Evolutionary conservation across 2,888 invertebrate species (phyloP).

Genomic region (Diarsia rubi): DNA sequence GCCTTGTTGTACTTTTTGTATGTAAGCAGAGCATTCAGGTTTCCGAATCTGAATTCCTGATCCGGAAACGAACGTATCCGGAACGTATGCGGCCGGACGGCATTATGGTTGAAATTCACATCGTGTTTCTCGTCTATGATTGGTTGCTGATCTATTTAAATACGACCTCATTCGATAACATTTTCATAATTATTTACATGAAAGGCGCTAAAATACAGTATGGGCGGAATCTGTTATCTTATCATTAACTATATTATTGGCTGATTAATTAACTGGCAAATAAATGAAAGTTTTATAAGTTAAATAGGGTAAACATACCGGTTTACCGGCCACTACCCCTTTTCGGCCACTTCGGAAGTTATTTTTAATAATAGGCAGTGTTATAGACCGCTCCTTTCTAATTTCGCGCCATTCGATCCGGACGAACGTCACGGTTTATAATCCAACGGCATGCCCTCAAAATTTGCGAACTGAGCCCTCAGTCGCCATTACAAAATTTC

Average conservation of each 20-base stretch:
- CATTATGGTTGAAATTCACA: neutral
- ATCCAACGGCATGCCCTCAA: neutral
- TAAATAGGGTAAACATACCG: neutral
- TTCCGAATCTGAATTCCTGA: too few species aligned
- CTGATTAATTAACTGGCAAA: neutral
- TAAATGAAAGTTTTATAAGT: neutral
- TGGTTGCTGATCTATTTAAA: neutral
- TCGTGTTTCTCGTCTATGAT: neutral
- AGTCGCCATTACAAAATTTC: too few species aligned
- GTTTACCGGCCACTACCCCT: constrained; percentile 4
- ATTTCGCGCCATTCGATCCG: neutral
- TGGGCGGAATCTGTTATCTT: neutral
- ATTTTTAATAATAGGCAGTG: constrained; percentile 3
- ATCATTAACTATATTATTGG: neutral
- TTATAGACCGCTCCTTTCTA: neutral
- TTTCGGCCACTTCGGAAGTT: neutral
- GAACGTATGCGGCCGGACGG: too few species aligned
- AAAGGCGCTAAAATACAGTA: neutral
- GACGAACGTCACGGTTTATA: constrained; percentile 2
- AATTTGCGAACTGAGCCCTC: too few species aligned
- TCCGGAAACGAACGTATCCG: too few species aligned
- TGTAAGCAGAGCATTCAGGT: too few species aligned
- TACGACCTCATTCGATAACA: neutral
- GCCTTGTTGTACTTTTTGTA: too few species aligned
- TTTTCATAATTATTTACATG: neutral